phyloP scores from a whole-genome alignment of 2,888 invertebrate species.

The Oxytorus armatus region DNA sequence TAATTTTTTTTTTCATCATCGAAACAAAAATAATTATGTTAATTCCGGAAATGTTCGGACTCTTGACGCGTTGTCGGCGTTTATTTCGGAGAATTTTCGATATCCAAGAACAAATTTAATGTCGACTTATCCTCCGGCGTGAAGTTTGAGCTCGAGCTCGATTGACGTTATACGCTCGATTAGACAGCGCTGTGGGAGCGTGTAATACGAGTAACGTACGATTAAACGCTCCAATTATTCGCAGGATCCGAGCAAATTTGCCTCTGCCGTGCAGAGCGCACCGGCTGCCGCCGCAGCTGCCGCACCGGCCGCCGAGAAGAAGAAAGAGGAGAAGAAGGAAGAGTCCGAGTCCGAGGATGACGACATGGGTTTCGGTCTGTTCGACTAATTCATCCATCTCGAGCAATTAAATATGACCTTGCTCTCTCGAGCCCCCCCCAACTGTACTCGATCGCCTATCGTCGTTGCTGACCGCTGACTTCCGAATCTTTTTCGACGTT shows the following conservation, averaged over 20 bases:
- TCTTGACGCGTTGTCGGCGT: background rate
- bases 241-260: slow-evolving; percentile 98
- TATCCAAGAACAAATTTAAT: background rate
- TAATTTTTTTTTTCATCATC: too few relatives aligned
- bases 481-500: slow-evolving; percentile 73
- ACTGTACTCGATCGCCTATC: too few relatives aligned
- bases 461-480: background rate
- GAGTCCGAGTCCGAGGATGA: slow-evolving; percentile 94
- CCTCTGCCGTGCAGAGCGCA: slow-evolving; percentile 88
- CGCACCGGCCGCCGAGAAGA: slow-evolving; percentile 91
- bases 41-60: background rate
- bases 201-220: slow-evolving; percentile 22
- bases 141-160: too few relatives aligned
- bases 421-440: too few relatives aligned
- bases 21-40: background rate
- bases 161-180: too few relatives aligned
- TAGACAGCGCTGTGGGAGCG: too few relatives aligned
- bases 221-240: slow-evolving; percentile 11
- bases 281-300: slow-evolving; percentile 86
- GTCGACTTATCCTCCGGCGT: too few relatives aligned
- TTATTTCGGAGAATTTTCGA: too few relatives aligned
- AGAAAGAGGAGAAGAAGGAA: slow-evolving; percentile 89
- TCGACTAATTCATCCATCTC: slow-evolving; percentile 88
- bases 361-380: slow-evolving; percentile 99
- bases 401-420: slow-evolving; percentile 4